Evolutionary conservation across 2,113 vertebrate genomes (phyloP), one percentile per base, ranked within the genome.

Genomic region (Dascyllus trimaculatus): DNA sequence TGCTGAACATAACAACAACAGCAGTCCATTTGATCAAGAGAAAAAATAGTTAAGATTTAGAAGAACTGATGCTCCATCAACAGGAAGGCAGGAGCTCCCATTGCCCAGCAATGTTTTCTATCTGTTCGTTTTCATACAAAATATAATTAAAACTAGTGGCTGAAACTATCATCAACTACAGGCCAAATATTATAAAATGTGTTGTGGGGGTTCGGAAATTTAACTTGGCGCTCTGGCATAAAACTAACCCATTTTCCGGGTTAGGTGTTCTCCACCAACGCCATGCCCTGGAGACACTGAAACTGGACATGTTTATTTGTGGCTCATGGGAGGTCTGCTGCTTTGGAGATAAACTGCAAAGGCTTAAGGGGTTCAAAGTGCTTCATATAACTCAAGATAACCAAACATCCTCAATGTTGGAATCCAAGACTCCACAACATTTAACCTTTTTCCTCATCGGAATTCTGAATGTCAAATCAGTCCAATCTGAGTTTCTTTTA

Each of bases 51-150:
- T 29, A 15, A 8, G 1, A 62, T 72, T 66, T 1, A 53, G 25
- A 59, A 57, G 46, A 73, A 22, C 1, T 13, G 7, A 45, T 13
- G 51, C 21, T 60, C 11, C 11, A 38, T 14, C 5, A 7, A 35
- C 66, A 77, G 52, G 38, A 83, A 52, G 40, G 53, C 71, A 84
- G 22, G 21, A 78, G 54, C 77, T 85, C 46, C 25, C 82, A 87
- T 82, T 62, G 89, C 43, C 85, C 89, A 84, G 89, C 91, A 89
- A 92, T 80, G 75, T 71, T 75, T 71, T 54, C 78, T 62, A 49
- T 40, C 19, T 29, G 3, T 22, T 43, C 11, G 18, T 24, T 66
- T 69, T 29, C 22, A 58, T 48, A 66, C n/a, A 56, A 48, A 35
- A n/a, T 51, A 43, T 38, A 0, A 65, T 1, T 21, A 68, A 88